Percentiles rank a stretch among this genome's conserved stretches.
Evolutionary conservation across 2,888 invertebrate genomes (phyloP).

Genomic region (Apocheima hispidaria): DNA sequence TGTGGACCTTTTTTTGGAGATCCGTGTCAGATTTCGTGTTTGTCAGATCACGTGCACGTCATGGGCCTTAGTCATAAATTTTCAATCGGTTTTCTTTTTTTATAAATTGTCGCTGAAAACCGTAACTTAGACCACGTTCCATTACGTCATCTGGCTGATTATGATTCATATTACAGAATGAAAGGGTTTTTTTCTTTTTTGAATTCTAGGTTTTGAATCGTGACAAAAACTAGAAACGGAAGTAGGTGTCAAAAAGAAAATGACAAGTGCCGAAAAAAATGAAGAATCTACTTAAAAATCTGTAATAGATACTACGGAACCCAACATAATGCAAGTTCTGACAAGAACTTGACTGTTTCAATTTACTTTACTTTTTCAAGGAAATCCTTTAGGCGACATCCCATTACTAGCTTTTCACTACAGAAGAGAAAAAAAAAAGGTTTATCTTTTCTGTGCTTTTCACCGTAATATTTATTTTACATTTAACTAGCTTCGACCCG

Average conservation of each 20-base stretch:
- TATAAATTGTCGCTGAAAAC: too few species aligned
- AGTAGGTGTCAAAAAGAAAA: not conserved
- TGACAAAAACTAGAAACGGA: not conserved
- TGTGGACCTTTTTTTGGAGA: constrained; percentile 1
- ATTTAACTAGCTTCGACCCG: not conserved
- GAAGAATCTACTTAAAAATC: not conserved
- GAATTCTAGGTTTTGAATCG: too few species aligned
- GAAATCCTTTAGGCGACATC: not conserved
- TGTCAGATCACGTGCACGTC: too few species aligned
- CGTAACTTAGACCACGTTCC: too few species aligned
- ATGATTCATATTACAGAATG: too few species aligned
- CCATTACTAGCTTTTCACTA: constrained; percentile 9
- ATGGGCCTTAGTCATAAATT: too few species aligned
- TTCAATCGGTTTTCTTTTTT: too few species aligned
- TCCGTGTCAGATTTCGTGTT: too few species aligned
- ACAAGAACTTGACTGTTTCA: not conserved
- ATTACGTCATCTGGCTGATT: too few species aligned
- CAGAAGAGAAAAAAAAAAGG: too few species aligned
- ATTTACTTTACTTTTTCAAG: not conserved
- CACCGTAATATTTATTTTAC: constrained; percentile 4
- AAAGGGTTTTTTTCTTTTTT: too few species aligned
- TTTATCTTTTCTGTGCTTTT: too few species aligned
- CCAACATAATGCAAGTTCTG: not conserved
- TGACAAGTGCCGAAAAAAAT: not conserved
- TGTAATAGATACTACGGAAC: not conserved